Conservation (phyloP, 1,140 invertebrate species). For the Pectinophora gossypiella region DNA sequence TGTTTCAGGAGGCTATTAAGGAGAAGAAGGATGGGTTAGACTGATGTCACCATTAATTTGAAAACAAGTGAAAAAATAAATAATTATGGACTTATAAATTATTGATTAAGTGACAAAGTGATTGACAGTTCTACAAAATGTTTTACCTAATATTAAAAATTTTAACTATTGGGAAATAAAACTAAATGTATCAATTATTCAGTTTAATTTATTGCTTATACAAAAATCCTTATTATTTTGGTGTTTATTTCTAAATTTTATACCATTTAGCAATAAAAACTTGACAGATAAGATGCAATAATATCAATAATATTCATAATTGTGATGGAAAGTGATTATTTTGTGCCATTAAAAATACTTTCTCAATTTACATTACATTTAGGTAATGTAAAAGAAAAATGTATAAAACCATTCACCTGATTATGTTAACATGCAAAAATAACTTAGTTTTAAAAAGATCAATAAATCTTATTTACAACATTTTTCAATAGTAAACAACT, state of each 20-base stretch:
- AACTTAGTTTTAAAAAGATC: slow-evolving; percentile 39
- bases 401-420: slow-evolving; percentile 38
- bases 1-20: slow-evolving; percentile 88
- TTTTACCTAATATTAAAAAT: too few relatives aligned
- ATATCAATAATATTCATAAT: slow-evolving; percentile 31
- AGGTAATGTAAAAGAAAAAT: slow-evolving; percentile 62
- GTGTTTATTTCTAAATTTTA: slow-evolving; percentile 19
- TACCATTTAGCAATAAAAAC: too few relatives aligned
- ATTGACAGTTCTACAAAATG: too few relatives aligned
- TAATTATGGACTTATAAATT: too few relatives aligned
- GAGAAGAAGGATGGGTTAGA: slow-evolving; percentile 91
- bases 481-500: slow-evolving; percentile 49
- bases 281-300: slow-evolving; percentile 1
- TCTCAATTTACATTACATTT: slow-evolving; percentile 63
- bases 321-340: slow-evolving; percentile 44
- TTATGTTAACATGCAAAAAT: slow-evolving; percentile 49
- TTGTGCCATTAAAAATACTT: slow-evolving; percentile 42
- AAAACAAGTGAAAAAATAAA: too few relatives aligned
- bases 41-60: slow-evolving; percentile 76
- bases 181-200: slow-evolving; percentile 20
- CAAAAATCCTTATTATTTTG: slow-evolving; percentile 32
- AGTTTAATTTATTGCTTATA: slow-evolving; percentile 36
- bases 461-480: slow-evolving; percentile 62
- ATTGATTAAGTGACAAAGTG: too few relatives aligned
- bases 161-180: too few relatives aligned